These are phyloP conservation scores for Euura saliciscinereae DNA, from an alignment of 1,140 invertebrate species.

Conservation along the genomic window DNA sequence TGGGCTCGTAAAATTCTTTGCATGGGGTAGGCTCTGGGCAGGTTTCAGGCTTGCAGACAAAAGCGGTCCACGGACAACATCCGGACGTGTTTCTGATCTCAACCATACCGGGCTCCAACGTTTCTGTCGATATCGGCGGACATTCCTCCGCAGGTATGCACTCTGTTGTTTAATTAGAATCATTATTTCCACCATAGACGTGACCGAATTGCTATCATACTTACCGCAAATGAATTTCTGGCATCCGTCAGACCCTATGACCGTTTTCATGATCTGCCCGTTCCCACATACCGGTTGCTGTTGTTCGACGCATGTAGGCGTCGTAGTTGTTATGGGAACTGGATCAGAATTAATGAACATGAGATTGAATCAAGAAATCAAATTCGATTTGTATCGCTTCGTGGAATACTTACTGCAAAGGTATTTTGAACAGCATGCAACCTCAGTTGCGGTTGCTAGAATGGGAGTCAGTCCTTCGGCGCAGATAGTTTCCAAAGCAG, in stretches of 20 bases:
- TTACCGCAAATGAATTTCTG: conserved; percentile 73
- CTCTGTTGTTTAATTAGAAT: conserved; percentile 52
- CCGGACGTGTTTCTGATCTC: conserved; percentile 64
- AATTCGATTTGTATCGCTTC: conserved; percentile 13
- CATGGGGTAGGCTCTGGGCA: conserved; percentile 68
- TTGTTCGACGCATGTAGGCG: conserved; percentile 65
- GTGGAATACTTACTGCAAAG: conserved; percentile 64
- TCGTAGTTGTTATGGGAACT: conserved; percentile 61
- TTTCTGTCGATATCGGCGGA: conserved; percentile 51
- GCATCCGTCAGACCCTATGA: conserved; percentile 65
- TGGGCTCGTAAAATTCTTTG: conserved; percentile 62
- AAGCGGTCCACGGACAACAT: conserved; percentile 70
- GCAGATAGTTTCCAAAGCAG: conserved; percentile 65
- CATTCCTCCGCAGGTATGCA: conserved; percentile 75
- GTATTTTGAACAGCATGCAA: conserved; percentile 73
- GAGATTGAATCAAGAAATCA: conserved; percentile 9
- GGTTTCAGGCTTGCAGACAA: conserved; percentile 65
- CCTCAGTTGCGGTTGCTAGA: conserved; percentile 59
- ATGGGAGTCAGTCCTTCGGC: conserved; percentile 60
- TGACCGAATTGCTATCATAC: conserved; percentile 30
- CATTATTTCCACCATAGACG: conserved; percentile 14
- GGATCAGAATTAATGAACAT: conserved; percentile 28
- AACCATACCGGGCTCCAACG: conserved; percentile 66
- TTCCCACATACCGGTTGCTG: conserved; percentile 71
- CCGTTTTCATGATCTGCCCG: conserved; percentile 71